Evolutionary conservation across 1,140 invertebrate genomes (phyloP).

Genomic region (Monochamus saltuarius): DNA sequence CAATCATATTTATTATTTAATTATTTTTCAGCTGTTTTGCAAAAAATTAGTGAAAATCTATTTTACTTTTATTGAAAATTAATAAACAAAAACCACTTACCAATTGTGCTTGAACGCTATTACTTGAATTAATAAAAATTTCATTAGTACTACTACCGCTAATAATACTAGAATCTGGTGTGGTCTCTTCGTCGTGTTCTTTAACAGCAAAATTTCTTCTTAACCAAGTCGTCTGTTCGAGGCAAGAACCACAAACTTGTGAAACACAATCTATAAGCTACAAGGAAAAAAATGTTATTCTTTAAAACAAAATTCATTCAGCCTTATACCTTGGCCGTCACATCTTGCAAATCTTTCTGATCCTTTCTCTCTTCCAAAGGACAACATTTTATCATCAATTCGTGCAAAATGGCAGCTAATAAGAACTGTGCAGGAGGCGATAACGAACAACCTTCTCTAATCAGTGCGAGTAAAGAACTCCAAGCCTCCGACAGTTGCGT

Average conservation of each 20-base stretch:
- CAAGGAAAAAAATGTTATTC: slow-evolving; percentile 26
- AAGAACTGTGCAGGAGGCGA: slow-evolving; percentile 80
- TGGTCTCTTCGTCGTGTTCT: slow-evolving; percentile 64
- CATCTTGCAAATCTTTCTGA: slow-evolving; percentile 82
- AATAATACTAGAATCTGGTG: slow-evolving; percentile 48
- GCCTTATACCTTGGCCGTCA: slow-evolving; percentile 62
- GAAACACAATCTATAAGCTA: slow-evolving; percentile 80
- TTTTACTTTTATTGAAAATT: too few relatives aligned
- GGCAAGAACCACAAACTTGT: slow-evolving; percentile 83
- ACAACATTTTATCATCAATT: slow-evolving; percentile 83
- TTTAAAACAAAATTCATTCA: not conserved
- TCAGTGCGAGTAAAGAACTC: slow-evolving; percentile 72
- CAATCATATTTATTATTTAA: too few relatives aligned
- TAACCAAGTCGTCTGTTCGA: slow-evolving; percentile 91
- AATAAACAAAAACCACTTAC: slow-evolving; percentile 38
- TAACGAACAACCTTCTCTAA: slow-evolving; percentile 74
- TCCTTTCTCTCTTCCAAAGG: slow-evolving; percentile 67
- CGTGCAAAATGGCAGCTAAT: slow-evolving; percentile 77
- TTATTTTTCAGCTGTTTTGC: too few relatives aligned
- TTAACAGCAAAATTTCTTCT: slow-evolving; percentile 84
- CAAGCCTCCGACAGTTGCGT: slow-evolving; percentile 78
- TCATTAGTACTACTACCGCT: slow-evolving; percentile 36
- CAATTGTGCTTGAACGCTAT: slow-evolving; percentile 60
- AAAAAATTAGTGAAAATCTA: too few relatives aligned
- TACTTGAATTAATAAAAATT: slow-evolving; percentile 40